Conservation (phyloP, 1,140 invertebrate species). For the Cyrtorhinus lividipennis region DNA sequence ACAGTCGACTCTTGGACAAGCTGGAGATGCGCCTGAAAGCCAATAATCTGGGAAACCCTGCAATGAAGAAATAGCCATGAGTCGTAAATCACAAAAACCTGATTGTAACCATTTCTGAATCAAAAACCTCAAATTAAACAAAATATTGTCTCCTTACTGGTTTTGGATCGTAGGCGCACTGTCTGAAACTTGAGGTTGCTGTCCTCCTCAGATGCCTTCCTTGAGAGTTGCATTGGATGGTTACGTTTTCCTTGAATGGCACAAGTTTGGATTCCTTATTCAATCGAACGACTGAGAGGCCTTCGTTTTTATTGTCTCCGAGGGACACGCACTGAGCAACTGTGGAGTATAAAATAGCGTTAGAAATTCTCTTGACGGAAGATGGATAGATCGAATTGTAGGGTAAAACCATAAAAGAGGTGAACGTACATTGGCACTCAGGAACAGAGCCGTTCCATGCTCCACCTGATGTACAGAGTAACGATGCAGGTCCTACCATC, state of each 20-base stretch:
- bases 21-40: conserved; percentile 70
- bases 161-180: conserved; percentile 92
- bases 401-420: background rate
- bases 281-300: conserved; percentile 54
- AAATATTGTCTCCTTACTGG: no score
- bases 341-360: conserved; percentile 30
- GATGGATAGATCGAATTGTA: conserved; percentile 9
- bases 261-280: conserved; percentile 67
- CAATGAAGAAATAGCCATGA: conserved; percentile 26
- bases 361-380: background rate
- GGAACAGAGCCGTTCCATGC: conserved; percentile 88
- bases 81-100: background rate
- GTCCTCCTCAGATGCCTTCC: conserved; percentile 66
- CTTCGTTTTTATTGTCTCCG: conserved; percentile 76
- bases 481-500: conserved; percentile 63
- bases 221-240: conserved; percentile 58
- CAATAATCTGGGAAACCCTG: conserved; percentile 78
- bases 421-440: conserved; percentile 71
- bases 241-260: conserved; percentile 80
- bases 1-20: conserved; percentile 76
- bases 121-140: no score
- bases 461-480: conserved; percentile 79
- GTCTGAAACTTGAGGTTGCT: conserved; percentile 65
- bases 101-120: background rate
- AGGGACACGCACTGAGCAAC: conserved; percentile 80